phyloP scores from a whole-genome alignment of 2,888 invertebrate genomes.

The Dynastes tityus region DNA sequence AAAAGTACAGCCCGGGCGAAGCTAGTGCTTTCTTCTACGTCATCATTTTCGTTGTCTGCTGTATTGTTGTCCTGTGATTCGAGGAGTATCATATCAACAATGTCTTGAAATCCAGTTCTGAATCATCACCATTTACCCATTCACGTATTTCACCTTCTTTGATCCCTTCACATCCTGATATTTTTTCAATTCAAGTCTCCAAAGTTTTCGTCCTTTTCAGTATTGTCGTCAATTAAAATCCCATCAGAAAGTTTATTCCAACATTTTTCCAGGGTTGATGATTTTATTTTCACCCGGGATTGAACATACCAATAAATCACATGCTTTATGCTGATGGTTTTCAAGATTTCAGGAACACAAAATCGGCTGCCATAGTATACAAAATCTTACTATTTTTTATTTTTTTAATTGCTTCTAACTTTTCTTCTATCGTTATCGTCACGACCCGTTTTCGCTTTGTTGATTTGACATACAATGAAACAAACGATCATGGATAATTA shows the following conservation, averaged over 20 bases:
- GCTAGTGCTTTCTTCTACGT: not conserved
- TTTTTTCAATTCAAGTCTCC: not conserved
- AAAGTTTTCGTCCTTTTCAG: too few species aligned
- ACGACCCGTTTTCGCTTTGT: too few species aligned
- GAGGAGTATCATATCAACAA: slow-evolving; percentile 3
- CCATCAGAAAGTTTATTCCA: too few species aligned
- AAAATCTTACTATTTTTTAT: too few species aligned
- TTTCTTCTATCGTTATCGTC: too few species aligned
- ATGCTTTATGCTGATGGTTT: not conserved
- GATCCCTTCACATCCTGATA: slow-evolving; percentile 18
- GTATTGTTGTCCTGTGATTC: slow-evolving; percentile 12
- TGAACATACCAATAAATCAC: too few species aligned
- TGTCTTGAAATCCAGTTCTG: slow-evolving; percentile 9
- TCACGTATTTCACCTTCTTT: not conserved
- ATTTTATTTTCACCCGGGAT: not conserved
- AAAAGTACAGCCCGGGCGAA: too few species aligned
- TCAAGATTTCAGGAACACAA: slow-evolving; percentile 14
- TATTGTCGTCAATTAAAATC: too few species aligned
- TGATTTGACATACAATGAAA: too few species aligned
- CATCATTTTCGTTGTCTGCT: not conserved
- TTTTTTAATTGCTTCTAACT: too few species aligned
- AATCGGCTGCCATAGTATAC: too few species aligned
- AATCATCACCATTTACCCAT: not conserved
- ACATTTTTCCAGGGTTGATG: slow-evolving; percentile 8
- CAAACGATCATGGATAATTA: too few species aligned